A percentile compares a stretch with the other conserved stretches of the same genome.
Evolutionary conservation across 2,888 invertebrate genomes (phyloP).

Genomic region (Noctua pronuba): DNA sequence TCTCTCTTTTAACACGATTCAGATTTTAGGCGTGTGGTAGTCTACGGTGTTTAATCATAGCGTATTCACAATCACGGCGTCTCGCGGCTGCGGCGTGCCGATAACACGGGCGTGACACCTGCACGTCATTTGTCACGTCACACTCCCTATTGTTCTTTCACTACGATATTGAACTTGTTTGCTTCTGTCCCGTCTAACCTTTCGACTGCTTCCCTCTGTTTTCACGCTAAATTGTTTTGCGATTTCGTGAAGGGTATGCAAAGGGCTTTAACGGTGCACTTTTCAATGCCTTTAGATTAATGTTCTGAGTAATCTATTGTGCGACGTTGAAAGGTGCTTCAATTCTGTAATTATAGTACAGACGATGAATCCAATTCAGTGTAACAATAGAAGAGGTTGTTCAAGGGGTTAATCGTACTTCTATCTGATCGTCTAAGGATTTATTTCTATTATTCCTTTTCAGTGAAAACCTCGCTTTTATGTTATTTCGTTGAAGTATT

Average conservation of each 20-base stretch:
- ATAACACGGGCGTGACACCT: slow-evolving; percentile 83
- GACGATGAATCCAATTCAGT: slow-evolving; percentile 57
- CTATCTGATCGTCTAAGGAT: slow-evolving; percentile 36
- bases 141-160: slow-evolving; percentile 77
- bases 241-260: slow-evolving; percentile 74
- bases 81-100: slow-evolving; percentile 73
- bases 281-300: slow-evolving; percentile 69
- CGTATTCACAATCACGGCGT: slow-evolving; percentile 66
- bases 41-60: slow-evolving; percentile 58
- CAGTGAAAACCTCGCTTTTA: slow-evolving; percentile 16
- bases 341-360: slow-evolving; percentile 61
- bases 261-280: slow-evolving; percentile 65
- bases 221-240: slow-evolving; percentile 80
- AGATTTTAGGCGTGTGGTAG: slow-evolving; percentile 38
- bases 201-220: slow-evolving; percentile 74
- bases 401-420: slow-evolving; percentile 57
- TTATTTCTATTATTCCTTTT: slow-evolving; percentile 43
- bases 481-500: slow-evolving; percentile 1
- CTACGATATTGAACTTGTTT: slow-evolving; percentile 79
- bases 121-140: slow-evolving; percentile 87
- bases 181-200: slow-evolving; percentile 74
- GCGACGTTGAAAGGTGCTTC: slow-evolving; percentile 60
- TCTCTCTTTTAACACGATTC: slow-evolving; percentile 40
- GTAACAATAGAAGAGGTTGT: slow-evolving; percentile 54
- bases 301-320: slow-evolving; percentile 69